phyloP scores from a whole-genome alignment of 1,140 invertebrate genomes.

The Wasmannia auropunctata region DNA sequence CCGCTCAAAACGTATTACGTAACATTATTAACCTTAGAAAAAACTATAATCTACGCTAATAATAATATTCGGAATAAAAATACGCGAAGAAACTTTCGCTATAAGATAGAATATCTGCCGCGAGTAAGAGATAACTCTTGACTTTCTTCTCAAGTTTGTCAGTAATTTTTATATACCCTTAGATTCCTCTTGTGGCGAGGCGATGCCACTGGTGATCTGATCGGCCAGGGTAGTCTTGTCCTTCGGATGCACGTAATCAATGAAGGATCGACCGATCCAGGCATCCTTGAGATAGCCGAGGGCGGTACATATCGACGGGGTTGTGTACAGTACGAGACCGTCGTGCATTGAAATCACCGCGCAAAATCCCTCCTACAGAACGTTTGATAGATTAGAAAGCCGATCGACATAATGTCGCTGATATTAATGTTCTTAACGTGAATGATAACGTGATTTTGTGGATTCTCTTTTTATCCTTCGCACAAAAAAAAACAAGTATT shows the following conservation, averaged over 20 bases:
- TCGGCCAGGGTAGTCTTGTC: constrained; percentile 88
- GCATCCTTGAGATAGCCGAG: constrained; percentile 93
- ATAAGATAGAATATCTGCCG: background rate
- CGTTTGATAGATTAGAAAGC: background rate
- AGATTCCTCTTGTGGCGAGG: constrained; percentile 69
- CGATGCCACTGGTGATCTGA: constrained; percentile 86
- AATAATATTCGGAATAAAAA: background rate
- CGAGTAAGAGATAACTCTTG: background rate
- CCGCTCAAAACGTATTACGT: background rate
- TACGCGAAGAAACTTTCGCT: background rate
- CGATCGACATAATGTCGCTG: background rate
- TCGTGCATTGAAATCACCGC: constrained; percentile 93
- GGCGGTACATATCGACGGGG: constrained; percentile 88
- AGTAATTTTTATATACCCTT: constrained; percentile 70
- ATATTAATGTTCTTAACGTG: background rate
- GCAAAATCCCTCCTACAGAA: constrained; percentile 89
- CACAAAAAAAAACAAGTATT: background rate
- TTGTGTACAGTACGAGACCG: constrained; percentile 92
- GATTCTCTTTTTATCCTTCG: background rate
- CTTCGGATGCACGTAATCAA: constrained; percentile 93
- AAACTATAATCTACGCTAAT: background rate
- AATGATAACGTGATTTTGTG: constrained; percentile 5
- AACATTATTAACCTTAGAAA: background rate
- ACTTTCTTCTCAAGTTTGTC: background rate
- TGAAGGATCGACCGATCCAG: constrained; percentile 94